Evolutionary conservation across 2,797 vertebrate species (phyloP).

Genomic region (Onychomys arenicola): DNA sequence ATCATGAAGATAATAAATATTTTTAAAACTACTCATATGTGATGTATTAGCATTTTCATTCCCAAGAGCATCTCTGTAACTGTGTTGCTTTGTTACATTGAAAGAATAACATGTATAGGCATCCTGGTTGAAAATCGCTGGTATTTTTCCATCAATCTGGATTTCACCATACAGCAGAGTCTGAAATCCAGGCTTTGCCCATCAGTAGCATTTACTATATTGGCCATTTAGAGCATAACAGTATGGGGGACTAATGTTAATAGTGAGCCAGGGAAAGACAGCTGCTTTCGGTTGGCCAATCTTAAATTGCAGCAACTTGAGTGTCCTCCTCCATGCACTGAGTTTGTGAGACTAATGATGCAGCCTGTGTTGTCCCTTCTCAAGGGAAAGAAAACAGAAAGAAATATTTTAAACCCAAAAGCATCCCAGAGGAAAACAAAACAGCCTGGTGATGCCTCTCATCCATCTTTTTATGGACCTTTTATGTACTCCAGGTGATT

Average conservation of each 20-base stretch:
- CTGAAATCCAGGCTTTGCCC: not conserved
- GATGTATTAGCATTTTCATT: not conserved
- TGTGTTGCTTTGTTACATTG: not conserved
- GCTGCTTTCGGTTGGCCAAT: not conserved
- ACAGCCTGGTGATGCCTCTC: not conserved
- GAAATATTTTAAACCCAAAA: not conserved
- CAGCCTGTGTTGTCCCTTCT: not conserved
- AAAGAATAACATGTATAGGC: not conserved
- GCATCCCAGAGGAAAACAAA: not conserved
- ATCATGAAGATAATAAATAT: not conserved
- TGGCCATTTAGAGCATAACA: not conserved
- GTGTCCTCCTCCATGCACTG: not conserved
- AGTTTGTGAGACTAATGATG: not conserved
- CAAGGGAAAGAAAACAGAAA: not conserved
- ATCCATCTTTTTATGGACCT: not conserved
- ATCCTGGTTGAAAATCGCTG: not conserved
- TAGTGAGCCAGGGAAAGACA: not conserved
- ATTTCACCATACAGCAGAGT: not conserved
- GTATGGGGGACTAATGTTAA: not conserved
- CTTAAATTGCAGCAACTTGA: not conserved
- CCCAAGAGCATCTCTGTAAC: not conserved
- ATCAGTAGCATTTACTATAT: not conserved
- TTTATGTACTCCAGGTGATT: too few relatives aligned
- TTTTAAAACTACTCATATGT: not conserved
- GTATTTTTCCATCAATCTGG: not conserved